phyloP scores from a whole-genome alignment of 2,888 invertebrate genomes.

The Pyrocoelia pectoralis region DNA sequence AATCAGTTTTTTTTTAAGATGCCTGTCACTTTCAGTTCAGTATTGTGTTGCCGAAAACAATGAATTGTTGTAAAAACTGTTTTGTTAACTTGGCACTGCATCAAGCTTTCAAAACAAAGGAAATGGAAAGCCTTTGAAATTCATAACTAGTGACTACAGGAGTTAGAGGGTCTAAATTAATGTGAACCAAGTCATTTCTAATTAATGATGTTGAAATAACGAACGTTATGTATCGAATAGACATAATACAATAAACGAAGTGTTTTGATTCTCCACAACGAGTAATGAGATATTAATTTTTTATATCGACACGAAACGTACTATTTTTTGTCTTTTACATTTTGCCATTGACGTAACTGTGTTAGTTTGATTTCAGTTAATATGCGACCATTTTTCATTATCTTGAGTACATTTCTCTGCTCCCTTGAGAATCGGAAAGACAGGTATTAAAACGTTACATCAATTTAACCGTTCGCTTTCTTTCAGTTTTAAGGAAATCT shows the following conservation, averaged over 20 bases:
- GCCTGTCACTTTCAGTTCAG: conserved; percentile 4
- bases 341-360: background rate
- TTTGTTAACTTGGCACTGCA: conserved; percentile 14
- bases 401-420: background rate
- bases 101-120: conserved; percentile 12
- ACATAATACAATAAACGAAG: background rate
- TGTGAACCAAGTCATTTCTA: conserved; percentile 3
- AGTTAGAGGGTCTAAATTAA: conserved; percentile 12
- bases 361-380: conserved; percentile 1
- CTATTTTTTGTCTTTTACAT: background rate
- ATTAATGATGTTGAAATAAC: conserved; percentile 8
- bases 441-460: background rate
- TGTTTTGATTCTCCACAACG: no score
- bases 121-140: conserved; percentile 14
- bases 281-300: no score
- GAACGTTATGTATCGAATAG: conserved; percentile 2
- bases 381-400: background rate
- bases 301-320: background rate
- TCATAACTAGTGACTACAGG: conserved; percentile 12
- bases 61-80: conserved; percentile 10
- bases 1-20: background rate
- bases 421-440: background rate
- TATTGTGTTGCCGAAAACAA: conserved; percentile 5
- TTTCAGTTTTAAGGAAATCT: background rate
- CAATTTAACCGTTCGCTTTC: background rate